A percentile compares a stretch with the other conserved stretches of the same genome.
phyloP scores from a whole-genome alignment of 2,888 invertebrate species.

The Pseudococcus jackbeardsleyi region DNA sequence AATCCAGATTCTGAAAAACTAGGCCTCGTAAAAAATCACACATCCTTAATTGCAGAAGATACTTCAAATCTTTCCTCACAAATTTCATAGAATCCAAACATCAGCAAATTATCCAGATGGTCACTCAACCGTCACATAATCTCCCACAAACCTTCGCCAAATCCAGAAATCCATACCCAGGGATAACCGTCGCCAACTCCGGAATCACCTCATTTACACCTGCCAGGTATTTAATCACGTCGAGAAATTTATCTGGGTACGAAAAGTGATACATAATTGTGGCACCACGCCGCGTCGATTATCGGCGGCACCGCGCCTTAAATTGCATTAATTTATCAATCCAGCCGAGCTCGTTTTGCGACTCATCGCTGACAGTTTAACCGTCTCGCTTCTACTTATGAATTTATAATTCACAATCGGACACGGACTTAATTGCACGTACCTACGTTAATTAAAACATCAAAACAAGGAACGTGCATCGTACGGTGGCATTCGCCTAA shows the following conservation, averaged over 20 bases:
- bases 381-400: background rate
- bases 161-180: background rate
- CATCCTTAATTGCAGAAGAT: no score
- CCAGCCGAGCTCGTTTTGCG: background rate
- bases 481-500: background rate
- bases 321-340: conserved; percentile 31
- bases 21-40: no score
- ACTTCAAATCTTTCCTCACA: no score
- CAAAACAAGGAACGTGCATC: background rate
- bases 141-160: background rate
- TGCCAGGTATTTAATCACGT: background rate
- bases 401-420: conserved; percentile 3
- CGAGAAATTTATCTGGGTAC: background rate
- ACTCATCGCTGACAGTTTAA: background rate
- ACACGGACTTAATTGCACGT: background rate
- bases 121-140: no score
- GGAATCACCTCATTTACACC: background rate
- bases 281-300: background rate
- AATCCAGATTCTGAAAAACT: no score
- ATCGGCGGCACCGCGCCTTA: background rate
- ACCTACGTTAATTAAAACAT: conserved; percentile 28
- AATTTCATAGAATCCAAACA: no score
- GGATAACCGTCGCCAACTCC: background rate
- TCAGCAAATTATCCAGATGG: no score
- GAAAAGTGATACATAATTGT: background rate